phyloP scores from a whole-genome alignment of 2,888 invertebrate species.

The Papilio gigon region DNA sequence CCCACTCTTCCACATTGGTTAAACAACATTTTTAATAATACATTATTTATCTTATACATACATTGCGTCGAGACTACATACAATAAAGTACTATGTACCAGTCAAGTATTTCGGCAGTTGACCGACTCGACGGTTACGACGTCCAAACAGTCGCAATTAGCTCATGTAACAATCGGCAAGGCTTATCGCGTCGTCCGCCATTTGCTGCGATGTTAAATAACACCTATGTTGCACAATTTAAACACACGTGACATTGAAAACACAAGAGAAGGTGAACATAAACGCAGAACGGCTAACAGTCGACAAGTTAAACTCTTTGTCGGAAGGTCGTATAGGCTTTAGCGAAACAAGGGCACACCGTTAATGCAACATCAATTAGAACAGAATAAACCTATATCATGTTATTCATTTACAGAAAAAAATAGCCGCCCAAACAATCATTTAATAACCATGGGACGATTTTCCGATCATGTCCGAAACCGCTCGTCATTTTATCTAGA shows the following conservation, averaged over 20 bases:
- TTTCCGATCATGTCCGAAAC: too few relatives aligned
- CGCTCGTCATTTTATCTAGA: too few relatives aligned
- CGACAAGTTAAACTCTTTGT: conserved; percentile 9
- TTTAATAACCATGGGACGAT: too few relatives aligned
- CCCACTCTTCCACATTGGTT: conserved; percentile 6
- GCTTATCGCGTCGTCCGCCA: conserved; percentile 10
- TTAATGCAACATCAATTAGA: background rate
- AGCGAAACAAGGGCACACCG: background rate
- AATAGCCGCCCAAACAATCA: too few relatives aligned
- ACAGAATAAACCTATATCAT: background rate
- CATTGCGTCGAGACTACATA: too few relatives aligned
- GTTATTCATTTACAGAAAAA: too few relatives aligned
- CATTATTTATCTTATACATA: background rate
- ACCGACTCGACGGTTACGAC: background rate
- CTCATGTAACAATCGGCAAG: conserved; percentile 9
- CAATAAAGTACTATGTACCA: too few relatives aligned
- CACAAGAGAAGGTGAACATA: conserved; percentile 17
- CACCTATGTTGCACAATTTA: conserved; percentile 21
- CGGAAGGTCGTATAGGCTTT: conserved; percentile 1
- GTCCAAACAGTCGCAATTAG: background rate
- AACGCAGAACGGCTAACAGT: conserved; percentile 10
- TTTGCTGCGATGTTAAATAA: conserved; percentile 23
- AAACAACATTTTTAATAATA: background rate
- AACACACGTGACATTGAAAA: conserved; percentile 28
- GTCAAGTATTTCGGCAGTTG: too few relatives aligned